phyloP scores from a whole-genome alignment of 2,888 invertebrate genomes.

The Tachina fera region DNA sequence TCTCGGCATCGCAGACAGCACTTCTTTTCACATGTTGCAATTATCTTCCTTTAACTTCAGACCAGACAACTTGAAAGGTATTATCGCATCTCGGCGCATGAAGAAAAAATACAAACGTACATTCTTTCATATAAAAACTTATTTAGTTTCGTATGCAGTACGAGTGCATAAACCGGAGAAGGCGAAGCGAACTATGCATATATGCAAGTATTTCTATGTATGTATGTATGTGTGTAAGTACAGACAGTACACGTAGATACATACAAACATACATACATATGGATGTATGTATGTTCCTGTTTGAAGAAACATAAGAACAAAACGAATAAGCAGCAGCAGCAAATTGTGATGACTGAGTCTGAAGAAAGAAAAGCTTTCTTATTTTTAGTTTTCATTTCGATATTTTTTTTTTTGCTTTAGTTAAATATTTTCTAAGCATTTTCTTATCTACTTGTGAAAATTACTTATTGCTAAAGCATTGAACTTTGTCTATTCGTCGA shows the following conservation, averaged over 20 bases:
- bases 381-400: conserved; percentile 25
- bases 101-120: conserved; percentile 30
- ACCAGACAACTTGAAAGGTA: conserved; percentile 68
- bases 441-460: conserved; percentile 60
- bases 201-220: background rate
- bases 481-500: conserved; percentile 52
- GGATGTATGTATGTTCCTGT: conserved; percentile 44
- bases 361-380: conserved; percentile 49
- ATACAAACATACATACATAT: background rate
- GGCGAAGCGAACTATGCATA: conserved; percentile 12
- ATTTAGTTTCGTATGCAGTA: conserved; percentile 7
- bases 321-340: conserved; percentile 27
- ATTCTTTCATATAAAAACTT: conserved; percentile 6
- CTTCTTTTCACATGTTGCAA: conserved; percentile 27
- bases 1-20: too few relatives aligned
- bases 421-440: conserved; percentile 60
- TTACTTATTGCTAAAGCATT: conserved; percentile 66
- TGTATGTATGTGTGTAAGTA: background rate
- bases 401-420: conserved; percentile 26
- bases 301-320: conserved; percentile 36
- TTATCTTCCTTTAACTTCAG: conserved; percentile 51
- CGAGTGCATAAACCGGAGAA: conserved; percentile 5
- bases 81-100: conserved; percentile 60
- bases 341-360: conserved; percentile 54
- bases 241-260: background rate